Base-by-base conservation (phyloP, 2,797 vertebrate species). In the Enteromius trimaculatus region DNA sequence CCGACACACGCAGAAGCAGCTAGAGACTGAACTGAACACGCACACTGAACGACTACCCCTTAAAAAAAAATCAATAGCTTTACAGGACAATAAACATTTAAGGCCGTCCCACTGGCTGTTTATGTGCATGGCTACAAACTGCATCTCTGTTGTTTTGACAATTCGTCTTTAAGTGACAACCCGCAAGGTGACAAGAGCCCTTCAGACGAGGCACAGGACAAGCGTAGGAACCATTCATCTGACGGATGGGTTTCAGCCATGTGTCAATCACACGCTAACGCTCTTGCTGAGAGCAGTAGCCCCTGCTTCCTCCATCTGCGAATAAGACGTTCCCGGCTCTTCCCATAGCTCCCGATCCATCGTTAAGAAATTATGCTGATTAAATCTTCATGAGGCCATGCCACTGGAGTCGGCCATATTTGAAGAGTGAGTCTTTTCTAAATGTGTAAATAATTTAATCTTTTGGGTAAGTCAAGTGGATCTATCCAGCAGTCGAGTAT, bases 391-490 rank as follows among this genome's bases (percentile, higher is more conserved):
- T 88, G 87, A 89, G 76, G 78, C 84, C 58, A 26, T 71, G 70
- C 49, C 69, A 82, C 80, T 84, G 79, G 72, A 76, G 71, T 82
- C 76, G 64, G 82, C 62, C 49, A 64, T 86, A 87, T 89, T 86
- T 86, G 77, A 84, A 81, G 62, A 84, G 49, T 85, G 76, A 86
- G 76, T 86, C 69, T 88, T 87, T 88, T 81, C 79, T 84, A 87
- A 86, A 89, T 86, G 83, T 89, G 85, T 91, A 89, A 90, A 89
- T 89, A 88, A 90, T 88, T 86, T 79, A 83, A 85, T 87, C 87
- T 87, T 86, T 86, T 34, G 64, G 69, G 86, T 87, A 86, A 88
- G 79, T 82, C 81, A 83, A 89, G 87, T 88, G 86, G 84, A 89
- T 90, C 88, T 89, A 88, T 90, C 83, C 81, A 80, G 34, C 49